Evolutionary conservation across 2,888 invertebrate genomes (phyloP).

Genomic region (Scaeva pyrastri): DNA sequence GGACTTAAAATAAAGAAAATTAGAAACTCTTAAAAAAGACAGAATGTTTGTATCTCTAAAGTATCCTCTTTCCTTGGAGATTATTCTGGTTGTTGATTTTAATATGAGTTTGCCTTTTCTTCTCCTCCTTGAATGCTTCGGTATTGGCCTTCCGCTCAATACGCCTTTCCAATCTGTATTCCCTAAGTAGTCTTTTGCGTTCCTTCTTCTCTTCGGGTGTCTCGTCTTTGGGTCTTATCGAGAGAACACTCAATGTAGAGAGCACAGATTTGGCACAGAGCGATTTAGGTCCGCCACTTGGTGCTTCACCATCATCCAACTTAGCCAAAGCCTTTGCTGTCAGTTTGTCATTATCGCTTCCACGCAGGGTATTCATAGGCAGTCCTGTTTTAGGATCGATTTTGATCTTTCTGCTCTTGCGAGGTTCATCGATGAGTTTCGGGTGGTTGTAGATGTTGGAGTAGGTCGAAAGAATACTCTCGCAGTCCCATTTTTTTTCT

Average conservation of each 20-base stretch:
- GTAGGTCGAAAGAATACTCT: slow-evolving; percentile 94
- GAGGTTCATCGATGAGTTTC: slow-evolving; percentile 91
- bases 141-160: slow-evolving; percentile 92
- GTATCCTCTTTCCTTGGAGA: slow-evolving; percentile 89
- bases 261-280: slow-evolving; percentile 87
- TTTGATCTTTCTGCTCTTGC: slow-evolving; percentile 86
- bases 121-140: slow-evolving; percentile 93
- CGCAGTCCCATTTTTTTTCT: slow-evolving; percentile 94
- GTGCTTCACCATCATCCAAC: slow-evolving; percentile 84
- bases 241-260: slow-evolving; percentile 89
- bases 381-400: slow-evolving; percentile 90
- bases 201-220: slow-evolving; percentile 90
- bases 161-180: slow-evolving; percentile 91
- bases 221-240: slow-evolving; percentile 90
- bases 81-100: slow-evolving; percentile 90
- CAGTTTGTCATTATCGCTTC: slow-evolving; percentile 86
- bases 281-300: slow-evolving; percentile 85
- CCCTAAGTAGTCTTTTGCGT: slow-evolving; percentile 91
- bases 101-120: slow-evolving; percentile 91
- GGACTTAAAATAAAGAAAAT: slow-evolving; percentile 5
- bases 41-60: slow-evolving; percentile 74
- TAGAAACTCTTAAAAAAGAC: slow-evolving; percentile 8
- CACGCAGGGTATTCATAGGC: slow-evolving; percentile 88
- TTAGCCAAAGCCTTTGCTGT: slow-evolving; percentile 89
- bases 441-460: slow-evolving; percentile 97